Evolutionary conservation across 2,113 vertebrate genomes (phyloP).

Genomic region (Muntiacus muntjak): DNA sequence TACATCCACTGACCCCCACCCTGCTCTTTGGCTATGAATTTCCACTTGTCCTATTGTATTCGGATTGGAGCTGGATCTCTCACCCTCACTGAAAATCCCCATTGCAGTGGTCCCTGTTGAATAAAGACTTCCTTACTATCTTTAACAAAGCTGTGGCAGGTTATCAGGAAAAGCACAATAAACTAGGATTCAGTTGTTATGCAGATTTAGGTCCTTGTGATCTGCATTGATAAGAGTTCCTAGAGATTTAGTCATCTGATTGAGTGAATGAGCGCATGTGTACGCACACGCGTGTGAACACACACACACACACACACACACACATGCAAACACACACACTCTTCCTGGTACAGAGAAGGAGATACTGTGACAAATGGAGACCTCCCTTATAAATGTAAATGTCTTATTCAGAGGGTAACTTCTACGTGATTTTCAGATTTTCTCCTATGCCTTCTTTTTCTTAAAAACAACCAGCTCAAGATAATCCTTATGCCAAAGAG

Average conservation of each 20-base stretch:
- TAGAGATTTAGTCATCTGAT: background rate
- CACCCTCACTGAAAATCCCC: background rate
- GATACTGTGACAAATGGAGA: background rate
- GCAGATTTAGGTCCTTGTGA: background rate
- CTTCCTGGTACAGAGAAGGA: background rate
- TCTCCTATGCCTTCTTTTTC: background rate
- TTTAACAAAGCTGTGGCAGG: background rate
- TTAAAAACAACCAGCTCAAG: background rate
- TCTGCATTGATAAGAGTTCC: background rate
- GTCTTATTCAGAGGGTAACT: background rate
- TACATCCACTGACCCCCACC: background rate
- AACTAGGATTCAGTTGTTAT: background rate
- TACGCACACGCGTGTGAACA: rapidly evolving
- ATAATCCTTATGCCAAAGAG: background rate
- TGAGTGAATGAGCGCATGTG: background rate
- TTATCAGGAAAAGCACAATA: background rate
- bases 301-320: background rate
- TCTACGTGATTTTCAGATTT: background rate
- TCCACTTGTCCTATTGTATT: background rate
- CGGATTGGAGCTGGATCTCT: background rate
- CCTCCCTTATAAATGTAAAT: background rate
- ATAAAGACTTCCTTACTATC: background rate
- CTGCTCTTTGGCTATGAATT: background rate
- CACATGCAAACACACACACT: background rate
- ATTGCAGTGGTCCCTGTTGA: background rate